Base-by-base conservation (phyloP, 2,888 invertebrate species). In the Hermodice carunculata region DNA sequence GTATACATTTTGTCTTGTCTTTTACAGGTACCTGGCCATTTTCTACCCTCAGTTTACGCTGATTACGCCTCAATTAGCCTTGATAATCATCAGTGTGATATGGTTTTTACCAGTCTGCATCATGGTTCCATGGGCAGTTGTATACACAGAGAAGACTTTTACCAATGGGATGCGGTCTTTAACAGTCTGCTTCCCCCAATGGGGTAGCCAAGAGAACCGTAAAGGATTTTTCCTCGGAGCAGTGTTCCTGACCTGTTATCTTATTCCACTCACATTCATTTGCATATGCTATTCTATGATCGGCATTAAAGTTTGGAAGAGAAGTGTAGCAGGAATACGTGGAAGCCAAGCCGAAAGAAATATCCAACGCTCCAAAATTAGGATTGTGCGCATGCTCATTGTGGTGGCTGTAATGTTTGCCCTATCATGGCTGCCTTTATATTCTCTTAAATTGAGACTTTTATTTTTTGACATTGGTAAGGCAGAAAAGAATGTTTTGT, bases 391-490 rank as follows among this genome's bases (percentile, higher is more conserved):
- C 87, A 96, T 96, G 96, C 88, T 96, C 66, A 92, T 95, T 0
- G 94, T 93, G 19, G 96, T 96, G 40, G 95, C 96, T 26, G 93
- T 96, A 61, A 88, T 95, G n/a, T 96, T 96, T 85, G 94, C 95
- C 0, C 88, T 95, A 1, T 95, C 95, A 40, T 96, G 96, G 96
- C 88, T 95, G 81, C 96, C 96, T 0, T 89, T 96, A 42, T 96
- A 96, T 87, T 91, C 92, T 28, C 94, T 96, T 81, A 94, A 95
- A 82, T 92, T 95, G 0, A 89, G 94, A 75, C 91, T 95, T 78
- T 94, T 95, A 43, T 83, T 93, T 92, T 65, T 73, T 1, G 59
- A 66, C 11, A 24, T 66, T 29, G 34, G 14, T n/a, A 49, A 28
- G 22, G n/a, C 32, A 6, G 63, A 63, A 42, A 51, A 63, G 28